Base-by-base conservation (phyloP, 2,113 vertebrate species). In the Atractosteus spatula region DNA sequence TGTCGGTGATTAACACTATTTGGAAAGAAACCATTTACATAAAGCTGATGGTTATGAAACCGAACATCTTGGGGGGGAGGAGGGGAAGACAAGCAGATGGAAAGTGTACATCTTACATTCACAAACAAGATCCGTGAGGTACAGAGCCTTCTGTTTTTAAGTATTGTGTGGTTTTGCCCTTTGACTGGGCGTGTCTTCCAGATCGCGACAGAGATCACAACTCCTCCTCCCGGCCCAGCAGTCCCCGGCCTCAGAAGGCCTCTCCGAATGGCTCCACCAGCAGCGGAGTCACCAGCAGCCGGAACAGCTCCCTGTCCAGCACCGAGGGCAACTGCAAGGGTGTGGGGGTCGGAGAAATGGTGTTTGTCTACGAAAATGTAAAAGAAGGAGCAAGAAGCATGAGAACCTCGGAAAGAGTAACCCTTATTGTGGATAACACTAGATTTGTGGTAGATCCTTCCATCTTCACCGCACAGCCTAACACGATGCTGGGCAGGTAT, bases 401-500 rank as follows among this genome's bases (percentile, higher is more conserved):
- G 12, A 85, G 97, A 71, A 94, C 93, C 0, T 94, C 95, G 0
- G 97, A 99, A 84, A 91, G 96, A 83, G 96, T 98, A 42, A 99
- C 97, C 0, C 90, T 99, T 7, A 99, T 99, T 29, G 97, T 99
- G 79, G 97, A 99, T 86, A 98, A 98, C 86, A 98, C 96, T 16
- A 95, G 96, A 89, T 99, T 99, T 81, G 96, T 99, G 70, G 96
- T 99, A 54, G 97, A 99, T 86, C 96, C 97, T 55, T 91, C 96
- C 43, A 97, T 99, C 86, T 99, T 99, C 82, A 99, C 94, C 5
- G 97, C 97, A 76, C 97, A 99, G 43, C 96, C 97, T 79, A 99
- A 99, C 78, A 99, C 97, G 13, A 99, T 99, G 97, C 87, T 99
- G 92, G 97, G 97, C 88, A 97, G 97, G 97, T 98, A 87, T 3